A percentile compares a stretch with the other conserved stretches of the same genome.
Evolutionary conservation across 2,113 vertebrate species (phyloP).

Genomic region (Poeciliopsis turrubarensis): DNA sequence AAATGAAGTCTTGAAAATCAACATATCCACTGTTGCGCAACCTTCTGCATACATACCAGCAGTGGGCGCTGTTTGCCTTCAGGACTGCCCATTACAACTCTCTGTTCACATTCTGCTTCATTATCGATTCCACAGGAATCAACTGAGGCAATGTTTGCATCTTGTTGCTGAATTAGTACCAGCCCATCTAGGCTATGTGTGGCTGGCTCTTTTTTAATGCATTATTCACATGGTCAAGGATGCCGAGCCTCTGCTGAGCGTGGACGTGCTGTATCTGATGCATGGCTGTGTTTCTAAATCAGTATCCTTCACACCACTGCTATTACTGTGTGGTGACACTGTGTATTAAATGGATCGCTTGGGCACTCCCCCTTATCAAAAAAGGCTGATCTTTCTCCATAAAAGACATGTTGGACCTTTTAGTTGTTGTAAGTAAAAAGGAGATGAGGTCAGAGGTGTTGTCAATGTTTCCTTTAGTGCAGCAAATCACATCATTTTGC

Average conservation of each 20-base stretch:
- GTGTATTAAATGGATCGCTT: slow-evolving; percentile 23
- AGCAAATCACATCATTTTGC: slow-evolving; percentile 32
- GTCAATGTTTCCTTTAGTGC: slow-evolving; percentile 28
- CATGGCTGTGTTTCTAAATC: slow-evolving; percentile 13
- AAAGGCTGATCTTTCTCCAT: slow-evolving; percentile 36
- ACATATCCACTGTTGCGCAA: not conserved
- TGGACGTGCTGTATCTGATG: not conserved
- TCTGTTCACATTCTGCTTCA: slow-evolving; percentile 29
- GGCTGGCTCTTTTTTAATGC: slow-evolving; percentile 1
- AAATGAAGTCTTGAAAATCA: not conserved
- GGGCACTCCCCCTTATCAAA: slow-evolving; percentile 13
- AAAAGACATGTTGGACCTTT: slow-evolving; percentile 29
- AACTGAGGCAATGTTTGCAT: slow-evolving; percentile 45
- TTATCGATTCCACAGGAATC: slow-evolving; percentile 36
- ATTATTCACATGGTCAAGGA: slow-evolving; percentile 22
- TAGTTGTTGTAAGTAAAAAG: slow-evolving; percentile 21
- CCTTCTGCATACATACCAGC: slow-evolving; percentile 47
- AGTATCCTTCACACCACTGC: slow-evolving; percentile 17
- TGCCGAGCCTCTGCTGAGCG: not conserved
- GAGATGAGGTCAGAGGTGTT: slow-evolving; percentile 49
- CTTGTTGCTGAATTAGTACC: slow-evolving; percentile 36
- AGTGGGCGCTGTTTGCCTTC: slow-evolving; percentile 68
- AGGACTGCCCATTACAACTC: slow-evolving; percentile 8
- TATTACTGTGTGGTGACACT: slow-evolving; percentile 17
- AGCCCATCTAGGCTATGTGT: slow-evolving; percentile 3